Evolutionary conservation across 2,113 vertebrate genomes (phyloP), one percentile per base, ranked within the genome.

Genomic region (Mungos mungo): DNA sequence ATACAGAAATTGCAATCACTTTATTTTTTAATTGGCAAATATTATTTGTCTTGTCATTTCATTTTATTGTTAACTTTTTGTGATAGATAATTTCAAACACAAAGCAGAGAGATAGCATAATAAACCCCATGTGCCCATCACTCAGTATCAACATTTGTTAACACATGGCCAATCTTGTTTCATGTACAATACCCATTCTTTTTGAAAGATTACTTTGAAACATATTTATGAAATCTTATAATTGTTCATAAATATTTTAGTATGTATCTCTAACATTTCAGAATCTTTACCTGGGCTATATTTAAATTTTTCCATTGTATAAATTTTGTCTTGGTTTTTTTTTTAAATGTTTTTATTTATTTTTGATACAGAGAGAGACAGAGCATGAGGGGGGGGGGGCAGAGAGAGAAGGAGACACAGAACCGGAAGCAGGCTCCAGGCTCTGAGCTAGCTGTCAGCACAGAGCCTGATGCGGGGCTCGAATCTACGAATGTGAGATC

Each of bases 131-230:
- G 2, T 72, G 52, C 2, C 18, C 29, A 71, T 72, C 9, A 74
- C 5, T 92, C n/a, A 65, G 16, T 60, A 82, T 45, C 38, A 88
- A 72, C 2, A n/a, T 33, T 57, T 85, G 19, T 72, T 77, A 81
- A 92, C 13, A 77, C 7, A 41, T 18, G 27, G 21, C 0, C 25
- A 68, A 15, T 91, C 11, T 33, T 80, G 0, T 74, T 76, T 91
- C 29, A 47, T 25, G 0, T 54, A 7, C 52, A 72, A 74, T 31
- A 47, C 1, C 2, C 41, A 80, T 85, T 85, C 1, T 38, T 85
- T 88, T 11, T 33, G n/a, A 13, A 63, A 50, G 38, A 77, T 92
- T 85, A 54, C 65, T 93, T 85, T 85, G 57, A 97, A 86, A 19
- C 11, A 82, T 82, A 69, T 83, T 81, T 66, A 65, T 71, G 7